Evolutionary conservation across 2,113 vertebrate genomes (phyloP).

Genomic region (Chrysemys picta): DNA sequence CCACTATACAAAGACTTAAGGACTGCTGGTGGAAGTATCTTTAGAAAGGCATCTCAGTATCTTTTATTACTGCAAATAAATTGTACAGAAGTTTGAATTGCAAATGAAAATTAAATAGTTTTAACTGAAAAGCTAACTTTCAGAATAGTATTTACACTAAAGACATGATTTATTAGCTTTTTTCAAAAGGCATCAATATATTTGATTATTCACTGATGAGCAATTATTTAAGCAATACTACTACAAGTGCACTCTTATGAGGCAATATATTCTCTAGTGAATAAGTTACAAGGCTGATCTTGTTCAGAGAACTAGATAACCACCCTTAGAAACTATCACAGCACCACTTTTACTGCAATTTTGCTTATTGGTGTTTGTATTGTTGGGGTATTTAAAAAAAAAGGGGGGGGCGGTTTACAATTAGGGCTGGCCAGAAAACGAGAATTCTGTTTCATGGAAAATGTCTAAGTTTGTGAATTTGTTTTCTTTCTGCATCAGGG

Average conservation of each 20-base stretch:
- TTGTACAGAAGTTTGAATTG: not conserved
- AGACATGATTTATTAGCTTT: too few species aligned
- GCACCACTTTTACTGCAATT: not conserved
- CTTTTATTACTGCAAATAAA: not conserved
- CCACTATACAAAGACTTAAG: not conserved
- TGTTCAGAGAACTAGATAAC: not conserved
- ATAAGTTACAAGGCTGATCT: not conserved
- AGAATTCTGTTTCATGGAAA: too few species aligned
- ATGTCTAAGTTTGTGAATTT: too few species aligned
- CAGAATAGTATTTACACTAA: not conserved
- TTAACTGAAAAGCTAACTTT: not conserved
- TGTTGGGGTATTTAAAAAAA: too few species aligned
- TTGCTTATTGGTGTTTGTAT: not conserved
- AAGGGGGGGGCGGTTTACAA: too few species aligned
- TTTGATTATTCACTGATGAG: slow-evolving; percentile 5
- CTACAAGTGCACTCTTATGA: not conserved
- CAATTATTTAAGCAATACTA: slow-evolving; percentile 1
- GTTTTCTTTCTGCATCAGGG: too few species aligned
- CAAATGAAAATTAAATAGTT: not conserved
- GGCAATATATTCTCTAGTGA: not conserved
- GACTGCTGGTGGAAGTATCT: not conserved
- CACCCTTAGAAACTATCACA: not conserved
- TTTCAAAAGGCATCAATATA: not conserved
- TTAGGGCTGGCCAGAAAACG: too few species aligned
- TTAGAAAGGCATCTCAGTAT: not conserved